Base-by-base conservation (phyloP, 2,113 vertebrate species). In the Probosciger aterrimus region DNA sequence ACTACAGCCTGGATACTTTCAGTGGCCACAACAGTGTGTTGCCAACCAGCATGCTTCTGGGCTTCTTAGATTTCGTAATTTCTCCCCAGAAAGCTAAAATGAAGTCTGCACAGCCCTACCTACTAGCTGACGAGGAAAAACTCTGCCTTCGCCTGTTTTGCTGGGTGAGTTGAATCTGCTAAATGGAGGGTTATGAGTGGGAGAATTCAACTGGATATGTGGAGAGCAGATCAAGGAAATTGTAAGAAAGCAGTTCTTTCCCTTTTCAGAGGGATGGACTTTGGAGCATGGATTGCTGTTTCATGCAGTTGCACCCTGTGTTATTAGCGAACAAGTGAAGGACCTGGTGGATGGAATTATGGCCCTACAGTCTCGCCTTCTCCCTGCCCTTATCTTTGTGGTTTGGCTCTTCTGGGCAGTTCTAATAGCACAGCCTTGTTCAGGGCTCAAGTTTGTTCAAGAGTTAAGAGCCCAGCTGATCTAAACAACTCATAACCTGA, bases 321-420 rank as follows among this genome's bases (percentile, higher is more conserved):
- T 52, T 85, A 10, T 30, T 79, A 33, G 46, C 1, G 10, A 14
- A 50, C 10, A 41, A 86, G 35, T 1, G 20, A 62, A 8, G 55
- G 43, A 41, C 69, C 44, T 25, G 17, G 35, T 62, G 89, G 89
- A 68, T 95, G 91, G 86, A 91, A 92, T 95, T 84, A 82, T 70
- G 92, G 81, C 83, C 68, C 50, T 18, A 4, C 28, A 55, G 41
- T 62, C 82, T 49, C 78, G 60, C 46, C 64, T 95, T 84, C 59
- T 59, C 53, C 57, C 3, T 0, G 1, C 37, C 53, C 76, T 92
- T 81, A 80, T 83, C 91, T 92, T n/a, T 28, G 23, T 78, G 39
- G 19, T 10, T 90, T 95, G 84, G 70, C 67, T 93, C n/a, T 50
- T 86, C 68, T 53, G 59, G 22, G 63, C 41, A 75, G 78, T 68